Evolutionary conservation across 2,888 invertebrate species (phyloP).

Genomic region (Scelioninae gen. 1): DNA sequence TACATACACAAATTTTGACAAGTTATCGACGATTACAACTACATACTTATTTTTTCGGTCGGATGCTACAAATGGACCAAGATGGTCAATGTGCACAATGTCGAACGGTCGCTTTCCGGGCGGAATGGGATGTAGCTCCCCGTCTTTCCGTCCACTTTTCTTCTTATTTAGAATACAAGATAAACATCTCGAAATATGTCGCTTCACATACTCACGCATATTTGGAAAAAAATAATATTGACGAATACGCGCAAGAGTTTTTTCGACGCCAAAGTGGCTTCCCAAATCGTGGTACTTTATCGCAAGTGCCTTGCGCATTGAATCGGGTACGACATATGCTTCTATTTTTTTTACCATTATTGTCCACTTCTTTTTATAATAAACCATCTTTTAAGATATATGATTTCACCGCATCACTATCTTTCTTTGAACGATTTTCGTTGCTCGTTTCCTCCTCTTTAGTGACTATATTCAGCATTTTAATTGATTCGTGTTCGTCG

Average conservation of each 20-base stretch:
- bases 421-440: too few relatives aligned
- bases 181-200: conserved; percentile 1
- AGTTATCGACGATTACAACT: conserved; percentile 62
- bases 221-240: conserved; percentile 15
- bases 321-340: too few relatives aligned
- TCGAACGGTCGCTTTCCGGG: conserved; percentile 70
- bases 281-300: conserved; percentile 22
- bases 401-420: too few relatives aligned
- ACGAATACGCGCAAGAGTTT: background rate
- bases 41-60: conserved; percentile 63
- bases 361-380: too few relatives aligned
- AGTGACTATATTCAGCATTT: too few relatives aligned
- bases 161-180: conserved; percentile 21
- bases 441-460: too few relatives aligned
- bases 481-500: too few relatives aligned
- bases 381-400: too few relatives aligned
- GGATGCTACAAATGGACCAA: conserved; percentile 63
- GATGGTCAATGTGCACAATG: conserved; percentile 66
- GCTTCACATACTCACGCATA: conserved; percentile 6
- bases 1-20: conserved; percentile 6
- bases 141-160: conserved; percentile 5
- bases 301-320: conserved; percentile 25
- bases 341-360: too few relatives aligned
- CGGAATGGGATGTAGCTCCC: conserved; percentile 71
- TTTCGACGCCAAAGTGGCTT: conserved; percentile 36